phyloP scores from a whole-genome alignment of 2,797 vertebrate species.

The Neostethus bicornis region DNA sequence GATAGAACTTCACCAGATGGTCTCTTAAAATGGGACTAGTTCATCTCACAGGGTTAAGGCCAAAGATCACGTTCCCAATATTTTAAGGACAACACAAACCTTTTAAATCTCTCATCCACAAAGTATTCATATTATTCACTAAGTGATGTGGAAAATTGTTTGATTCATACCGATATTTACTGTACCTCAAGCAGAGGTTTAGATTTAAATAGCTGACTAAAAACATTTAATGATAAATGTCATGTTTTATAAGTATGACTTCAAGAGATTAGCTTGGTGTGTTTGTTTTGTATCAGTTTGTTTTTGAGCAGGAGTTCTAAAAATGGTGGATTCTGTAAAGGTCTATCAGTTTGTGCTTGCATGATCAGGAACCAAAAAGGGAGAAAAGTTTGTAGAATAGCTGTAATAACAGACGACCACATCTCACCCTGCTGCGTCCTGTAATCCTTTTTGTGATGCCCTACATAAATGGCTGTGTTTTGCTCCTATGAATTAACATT shows the following conservation, averaged over 20 bases:
- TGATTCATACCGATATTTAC: background rate
- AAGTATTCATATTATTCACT: slow-evolving; percentile 15
- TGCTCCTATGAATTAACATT: slow-evolving; percentile 21
- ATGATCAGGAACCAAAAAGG: background rate
- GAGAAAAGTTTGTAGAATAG: background rate
- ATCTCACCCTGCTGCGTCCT: slow-evolving; percentile 25
- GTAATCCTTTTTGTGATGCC: slow-evolving; percentile 54
- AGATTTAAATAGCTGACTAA: background rate
- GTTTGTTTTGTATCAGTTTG: no score
- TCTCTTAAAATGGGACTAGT: slow-evolving; percentile 61
- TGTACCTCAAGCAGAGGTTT: background rate
- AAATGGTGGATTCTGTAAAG: background rate
- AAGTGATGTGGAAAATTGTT: slow-evolving; percentile 23
- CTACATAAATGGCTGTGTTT: slow-evolving; percentile 44
- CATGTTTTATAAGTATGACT: no score
- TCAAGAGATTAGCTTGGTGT: background rate
- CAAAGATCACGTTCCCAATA: slow-evolving; percentile 56
- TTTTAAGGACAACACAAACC: slow-evolving; percentile 60
- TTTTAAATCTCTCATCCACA: slow-evolving; percentile 47
- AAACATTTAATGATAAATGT: background rate
- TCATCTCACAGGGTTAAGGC: slow-evolving; percentile 49
- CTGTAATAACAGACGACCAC: slow-evolving; percentile 14
- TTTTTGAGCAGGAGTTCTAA: background rate
- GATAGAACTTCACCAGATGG: slow-evolving; percentile 75
- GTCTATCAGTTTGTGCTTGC: background rate